Evolutionary conservation across 2,797 vertebrate species (phyloP).

Genomic region (Cuniculus paca): DNA sequence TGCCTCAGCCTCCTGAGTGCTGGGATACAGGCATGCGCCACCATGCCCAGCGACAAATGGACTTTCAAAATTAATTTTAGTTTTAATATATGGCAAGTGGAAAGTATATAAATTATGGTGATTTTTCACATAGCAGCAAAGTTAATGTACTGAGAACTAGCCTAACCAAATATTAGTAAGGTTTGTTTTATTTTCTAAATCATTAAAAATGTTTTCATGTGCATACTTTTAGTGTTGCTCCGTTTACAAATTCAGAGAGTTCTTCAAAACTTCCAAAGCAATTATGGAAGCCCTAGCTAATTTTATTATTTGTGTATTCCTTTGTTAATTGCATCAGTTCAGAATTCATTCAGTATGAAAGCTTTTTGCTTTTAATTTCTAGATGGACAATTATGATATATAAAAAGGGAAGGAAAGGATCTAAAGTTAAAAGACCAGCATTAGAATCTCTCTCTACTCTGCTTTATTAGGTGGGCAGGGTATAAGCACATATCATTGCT

Average conservation of each 20-base stretch:
- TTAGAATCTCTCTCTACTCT: not conserved
- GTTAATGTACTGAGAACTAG: conserved; percentile 18
- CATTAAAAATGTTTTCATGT: not conserved
- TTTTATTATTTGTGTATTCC: conserved; percentile 14
- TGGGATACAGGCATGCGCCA: too few species aligned
- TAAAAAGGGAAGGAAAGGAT: conserved; percentile 46
- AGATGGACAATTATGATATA: conserved; percentile 31
- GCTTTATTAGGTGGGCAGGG: not conserved
- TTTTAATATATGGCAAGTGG: conserved; percentile 59
- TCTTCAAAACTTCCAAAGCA: conserved; percentile 17
- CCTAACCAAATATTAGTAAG: conserved; percentile 32
- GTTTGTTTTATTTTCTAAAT: conserved; percentile 64
- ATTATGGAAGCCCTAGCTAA: conserved; percentile 35
- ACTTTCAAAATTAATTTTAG: conserved; percentile 59
- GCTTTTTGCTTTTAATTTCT: conserved; percentile 60
- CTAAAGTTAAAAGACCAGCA: conserved; percentile 30
- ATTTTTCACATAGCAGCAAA: conserved; percentile 13
- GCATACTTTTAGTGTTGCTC: not conserved
- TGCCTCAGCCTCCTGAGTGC: too few species aligned
- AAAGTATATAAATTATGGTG: conserved; percentile 3
- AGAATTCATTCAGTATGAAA: conserved; percentile 48
- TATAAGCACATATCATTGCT: not conserved
- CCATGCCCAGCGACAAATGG: too few species aligned
- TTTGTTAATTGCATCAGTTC: conserved; percentile 26
- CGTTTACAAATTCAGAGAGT: conserved; percentile 21